Evolutionary conservation across 2,888 invertebrate species (phyloP).

Genomic region (Euspilapteryx auroguttella): DNA sequence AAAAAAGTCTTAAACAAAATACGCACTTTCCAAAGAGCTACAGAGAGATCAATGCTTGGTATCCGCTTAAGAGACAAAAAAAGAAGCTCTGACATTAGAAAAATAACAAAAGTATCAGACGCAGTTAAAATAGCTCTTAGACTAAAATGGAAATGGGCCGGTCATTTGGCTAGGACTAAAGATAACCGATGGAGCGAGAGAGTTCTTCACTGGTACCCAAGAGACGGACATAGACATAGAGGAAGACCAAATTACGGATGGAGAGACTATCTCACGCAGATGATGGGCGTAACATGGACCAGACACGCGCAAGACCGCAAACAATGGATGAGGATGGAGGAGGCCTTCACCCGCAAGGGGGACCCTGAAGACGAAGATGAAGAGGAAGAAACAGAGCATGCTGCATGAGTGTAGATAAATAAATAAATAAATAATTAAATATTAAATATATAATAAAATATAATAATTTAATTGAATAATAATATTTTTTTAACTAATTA

Average conservation of each 20-base stretch:
- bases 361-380: no score
- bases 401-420: no score
- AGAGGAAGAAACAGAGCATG: no score
- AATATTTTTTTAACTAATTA: no score
- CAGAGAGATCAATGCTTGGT: conserved; percentile 1
- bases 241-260: neutral
- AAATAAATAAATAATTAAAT: no score
- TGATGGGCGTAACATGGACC: neutral
- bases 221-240: neutral
- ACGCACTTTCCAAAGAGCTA: neutral
- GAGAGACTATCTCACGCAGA: neutral
- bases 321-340: neutral
- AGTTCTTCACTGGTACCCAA: conserved; percentile 1
- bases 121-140: neutral
- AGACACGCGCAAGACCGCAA: neutral
- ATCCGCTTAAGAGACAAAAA: no score
- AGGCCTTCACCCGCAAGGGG: conserved; percentile 2
- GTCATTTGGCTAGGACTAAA: neutral
- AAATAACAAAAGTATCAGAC: no score
- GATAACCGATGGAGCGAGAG: conserved; percentile 1
- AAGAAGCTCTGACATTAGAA: no score
- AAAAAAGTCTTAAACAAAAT: neutral
- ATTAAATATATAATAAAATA: no score
- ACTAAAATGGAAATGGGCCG: conserved; percentile 2
- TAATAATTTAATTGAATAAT: no score